Percentiles rank a stretch among this genome's conserved stretches.
Evolutionary conservation across 2,113 vertebrate species (phyloP).

Genomic region (Dicerorhinus sumatrensis): DNA sequence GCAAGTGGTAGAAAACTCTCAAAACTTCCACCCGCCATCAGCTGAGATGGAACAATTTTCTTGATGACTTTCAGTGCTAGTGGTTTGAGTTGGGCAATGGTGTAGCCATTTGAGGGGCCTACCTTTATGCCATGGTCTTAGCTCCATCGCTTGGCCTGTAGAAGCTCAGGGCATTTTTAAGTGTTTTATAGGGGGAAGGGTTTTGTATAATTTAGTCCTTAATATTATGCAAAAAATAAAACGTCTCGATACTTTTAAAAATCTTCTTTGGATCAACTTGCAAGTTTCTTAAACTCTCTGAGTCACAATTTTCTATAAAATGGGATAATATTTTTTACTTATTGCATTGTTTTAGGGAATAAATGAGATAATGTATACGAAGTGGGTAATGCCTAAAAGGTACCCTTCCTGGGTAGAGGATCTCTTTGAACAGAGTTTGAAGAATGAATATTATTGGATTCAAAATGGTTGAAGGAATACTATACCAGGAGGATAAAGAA

Average conservation of each 20-base stretch:
- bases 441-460: background rate
- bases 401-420: background rate
- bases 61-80: background rate
- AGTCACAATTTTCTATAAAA: constrained; percentile 13
- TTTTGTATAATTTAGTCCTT: background rate
- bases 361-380: background rate
- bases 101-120: background rate
- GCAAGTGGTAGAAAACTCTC: background rate
- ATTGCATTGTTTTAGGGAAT: background rate
- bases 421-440: background rate
- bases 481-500: background rate
- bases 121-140: background rate
- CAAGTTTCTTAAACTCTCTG: background rate
- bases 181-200: background rate
- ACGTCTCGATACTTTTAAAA: background rate
- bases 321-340: background rate
- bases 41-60: background rate
- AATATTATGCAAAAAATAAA: background rate
- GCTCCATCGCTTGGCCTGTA: background rate
- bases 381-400: background rate
- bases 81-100: background rate
- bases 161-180: background rate
- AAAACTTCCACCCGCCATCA: background rate
- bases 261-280: background rate
- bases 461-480: background rate